A percentile compares a stretch with the other conserved stretches of the same genome.
phyloP scores from a whole-genome alignment of 2,113 vertebrate species.

The Cyanistes caeruleus region DNA sequence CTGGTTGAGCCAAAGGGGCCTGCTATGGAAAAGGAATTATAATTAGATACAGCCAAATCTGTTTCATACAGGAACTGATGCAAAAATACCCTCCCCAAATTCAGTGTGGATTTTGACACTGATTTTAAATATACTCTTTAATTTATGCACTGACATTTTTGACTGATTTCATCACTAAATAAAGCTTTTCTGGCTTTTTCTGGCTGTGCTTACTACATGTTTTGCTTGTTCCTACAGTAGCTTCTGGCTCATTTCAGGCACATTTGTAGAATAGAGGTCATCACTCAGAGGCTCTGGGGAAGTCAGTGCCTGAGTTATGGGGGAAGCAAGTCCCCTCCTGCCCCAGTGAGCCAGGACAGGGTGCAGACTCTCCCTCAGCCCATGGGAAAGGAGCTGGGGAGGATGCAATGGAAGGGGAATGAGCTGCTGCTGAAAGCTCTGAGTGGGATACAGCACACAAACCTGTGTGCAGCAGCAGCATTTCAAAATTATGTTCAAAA shows the following conservation, averaged over 20 bases:
- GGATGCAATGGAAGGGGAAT: neutral
- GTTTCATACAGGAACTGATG: neutral
- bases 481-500: neutral
- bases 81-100: neutral
- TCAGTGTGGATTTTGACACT: neutral
- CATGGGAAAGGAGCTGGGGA: neutral
- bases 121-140: neutral
- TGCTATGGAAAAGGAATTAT: slow-evolving; percentile 60
- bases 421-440: neutral
- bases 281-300: neutral
- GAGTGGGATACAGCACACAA: neutral
- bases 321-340: neutral
- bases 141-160: neutral
- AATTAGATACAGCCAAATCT: neutral
- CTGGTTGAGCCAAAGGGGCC: slow-evolving; percentile 97
- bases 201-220: neutral
- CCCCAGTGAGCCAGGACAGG: neutral
- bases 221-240: neutral
- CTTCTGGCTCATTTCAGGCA: neutral
- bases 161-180: neutral
- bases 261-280: neutral
- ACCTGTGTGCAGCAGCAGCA: neutral
- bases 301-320: neutral
- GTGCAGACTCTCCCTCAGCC: neutral
- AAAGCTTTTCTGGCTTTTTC: neutral